Evolutionary conservation across 1,140 invertebrate genomes (phyloP).

Genomic region (fruit fly (Drosophila melanogaster)): DNA sequence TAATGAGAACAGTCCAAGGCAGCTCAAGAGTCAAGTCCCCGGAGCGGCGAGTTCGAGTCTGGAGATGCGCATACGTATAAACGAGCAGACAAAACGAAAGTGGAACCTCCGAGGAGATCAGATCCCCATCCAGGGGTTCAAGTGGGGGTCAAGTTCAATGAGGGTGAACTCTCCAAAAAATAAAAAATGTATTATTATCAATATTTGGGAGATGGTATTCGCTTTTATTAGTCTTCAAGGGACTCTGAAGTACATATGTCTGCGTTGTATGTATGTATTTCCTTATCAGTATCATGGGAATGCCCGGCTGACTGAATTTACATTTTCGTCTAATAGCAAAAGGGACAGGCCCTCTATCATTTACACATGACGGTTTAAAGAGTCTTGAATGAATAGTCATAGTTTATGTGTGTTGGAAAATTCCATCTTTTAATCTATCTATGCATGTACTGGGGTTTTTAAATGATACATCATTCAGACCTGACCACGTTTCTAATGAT

Average conservation of each 20-base stretch:
- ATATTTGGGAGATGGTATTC: conserved; percentile 20
- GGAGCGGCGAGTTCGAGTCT: conserved; percentile 25
- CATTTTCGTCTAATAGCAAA: neutral
- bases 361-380: too few relatives aligned
- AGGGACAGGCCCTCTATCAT: neutral
- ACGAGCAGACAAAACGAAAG: conserved; percentile 67
- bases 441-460: neutral
- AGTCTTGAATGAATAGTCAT: too few relatives aligned
- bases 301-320: neutral
- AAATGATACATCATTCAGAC: neutral
- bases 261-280: neutral
- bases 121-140: conserved; percentile 16
- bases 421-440: neutral
- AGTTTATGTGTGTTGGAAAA: too few relatives aligned
- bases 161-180: conserved; percentile 34
- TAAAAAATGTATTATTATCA: conserved; percentile 34
- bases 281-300: conserved; percentile 3
- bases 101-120: conserved; percentile 29
- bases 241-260: neutral
- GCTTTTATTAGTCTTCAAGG: conserved; percentile 1
- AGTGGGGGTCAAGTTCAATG: conserved; percentile 41
- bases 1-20: conserved; percentile 53
- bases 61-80: conserved; percentile 22
- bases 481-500: neutral
- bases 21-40: conserved; percentile 35